phyloP scores from a whole-genome alignment of 1,140 invertebrate species.

The Ceratina calcarata region DNA sequence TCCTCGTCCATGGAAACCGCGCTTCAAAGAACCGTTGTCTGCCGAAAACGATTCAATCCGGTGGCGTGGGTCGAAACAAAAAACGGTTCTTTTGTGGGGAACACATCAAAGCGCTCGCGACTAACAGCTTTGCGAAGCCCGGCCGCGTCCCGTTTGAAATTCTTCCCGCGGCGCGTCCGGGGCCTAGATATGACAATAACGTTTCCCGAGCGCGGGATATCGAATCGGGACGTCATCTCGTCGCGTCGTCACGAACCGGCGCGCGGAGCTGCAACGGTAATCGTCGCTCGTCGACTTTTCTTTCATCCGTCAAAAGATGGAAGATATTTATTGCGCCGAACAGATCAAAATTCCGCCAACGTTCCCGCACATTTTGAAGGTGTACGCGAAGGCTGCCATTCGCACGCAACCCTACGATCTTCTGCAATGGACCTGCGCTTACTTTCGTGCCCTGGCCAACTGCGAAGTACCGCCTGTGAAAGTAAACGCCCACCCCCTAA shows the following conservation, averaged over 20 bases:
- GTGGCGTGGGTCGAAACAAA: not conserved
- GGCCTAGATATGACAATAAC: constrained; percentile 5
- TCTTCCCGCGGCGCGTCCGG: not conserved
- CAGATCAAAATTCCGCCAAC: constrained; percentile 89
- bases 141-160: not conserved
- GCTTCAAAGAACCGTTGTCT: not conserved
- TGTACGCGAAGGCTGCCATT: constrained; percentile 94
- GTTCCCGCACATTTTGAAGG: constrained; percentile 90
- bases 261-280: not conserved
- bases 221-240: constrained; percentile 23
- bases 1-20: not conserved
- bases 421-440: constrained; percentile 90
- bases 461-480: constrained; percentile 86
- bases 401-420: constrained; percentile 93
- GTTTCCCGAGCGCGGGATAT: constrained; percentile 23
- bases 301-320: constrained; percentile 54
- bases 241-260: no score
- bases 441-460: constrained; percentile 86
- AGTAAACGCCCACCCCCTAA: constrained; percentile 63
- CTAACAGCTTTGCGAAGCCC: not conserved
- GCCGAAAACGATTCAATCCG: constrained; percentile 21
- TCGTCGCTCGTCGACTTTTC: constrained; percentile 45
- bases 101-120: not conserved
- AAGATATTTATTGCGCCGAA: constrained; percentile 80
- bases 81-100: not conserved